A percentile compares a stretch with the other conserved stretches of the same genome.
phyloP scores from a whole-genome alignment of 1,140 invertebrate species.

The Macrotrachela quadricornifera region DNA sequence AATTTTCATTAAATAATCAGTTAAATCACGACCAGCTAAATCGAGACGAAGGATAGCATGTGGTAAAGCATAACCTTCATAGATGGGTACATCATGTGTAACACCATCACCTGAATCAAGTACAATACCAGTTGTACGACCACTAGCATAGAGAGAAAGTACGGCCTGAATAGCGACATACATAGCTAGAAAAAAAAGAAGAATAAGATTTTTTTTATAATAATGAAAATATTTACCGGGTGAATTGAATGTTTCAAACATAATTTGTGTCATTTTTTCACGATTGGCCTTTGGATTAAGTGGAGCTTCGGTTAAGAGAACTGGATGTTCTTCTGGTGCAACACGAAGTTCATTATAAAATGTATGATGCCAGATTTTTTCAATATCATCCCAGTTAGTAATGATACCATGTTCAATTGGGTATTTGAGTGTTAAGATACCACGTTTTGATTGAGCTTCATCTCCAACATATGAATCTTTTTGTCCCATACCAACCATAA shows the following conservation, averaged over 20 bases:
- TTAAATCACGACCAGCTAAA: slow-evolving; percentile 74
- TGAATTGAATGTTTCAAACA: slow-evolving; percentile 19
- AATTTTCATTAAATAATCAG: slow-evolving; percentile 89
- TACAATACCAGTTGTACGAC: slow-evolving; percentile 81
- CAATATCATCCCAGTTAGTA: slow-evolving; percentile 55
- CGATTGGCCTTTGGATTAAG: slow-evolving; percentile 11
- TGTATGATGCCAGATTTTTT: slow-evolving; percentile 11
- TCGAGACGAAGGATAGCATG: slow-evolving; percentile 66
- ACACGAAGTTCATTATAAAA: slow-evolving; percentile 13
- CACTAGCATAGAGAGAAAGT: slow-evolving; percentile 68
- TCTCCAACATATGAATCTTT: slow-evolving; percentile 82
- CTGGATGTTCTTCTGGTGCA: slow-evolving; percentile 15
- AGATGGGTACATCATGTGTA: slow-evolving; percentile 77
- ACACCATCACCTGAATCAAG: slow-evolving; percentile 78
- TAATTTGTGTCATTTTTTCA: slow-evolving; percentile 35
- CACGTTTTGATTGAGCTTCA: slow-evolving; percentile 47
- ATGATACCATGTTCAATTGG: slow-evolving; percentile 75
- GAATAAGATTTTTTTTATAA: slow-evolving; percentile 13
- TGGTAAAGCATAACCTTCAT: slow-evolving; percentile 52
- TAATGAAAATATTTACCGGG: no score
- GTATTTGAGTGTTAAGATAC: slow-evolving; percentile 51
- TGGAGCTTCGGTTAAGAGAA: slow-evolving; percentile 11
- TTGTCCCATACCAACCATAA: slow-evolving; percentile 22
- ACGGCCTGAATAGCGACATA: slow-evolving; percentile 66
- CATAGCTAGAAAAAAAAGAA: slow-evolving; percentile 18